A percentile compares a stretch with the other conserved stretches of the same genome.
Evolutionary conservation across 2,888 invertebrate species (phyloP).

Genomic region (Rotaria sp.): DNA sequence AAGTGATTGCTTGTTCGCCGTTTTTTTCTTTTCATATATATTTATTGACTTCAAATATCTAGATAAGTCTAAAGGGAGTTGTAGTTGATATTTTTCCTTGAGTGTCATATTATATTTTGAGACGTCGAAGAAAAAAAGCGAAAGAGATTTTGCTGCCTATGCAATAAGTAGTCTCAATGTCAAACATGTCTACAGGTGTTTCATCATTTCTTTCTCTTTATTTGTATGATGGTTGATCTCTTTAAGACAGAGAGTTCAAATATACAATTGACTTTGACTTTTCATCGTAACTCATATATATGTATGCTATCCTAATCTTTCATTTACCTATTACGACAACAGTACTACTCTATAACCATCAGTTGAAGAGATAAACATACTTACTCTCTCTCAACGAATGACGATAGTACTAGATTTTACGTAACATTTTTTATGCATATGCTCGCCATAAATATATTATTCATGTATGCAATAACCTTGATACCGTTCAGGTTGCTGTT

Average conservation of each 20-base stretch:
- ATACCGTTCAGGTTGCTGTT: neutral
- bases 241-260: neutral
- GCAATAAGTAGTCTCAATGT: neutral
- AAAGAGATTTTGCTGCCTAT: neutral
- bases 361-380: neutral
- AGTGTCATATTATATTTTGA: neutral
- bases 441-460: neutral
- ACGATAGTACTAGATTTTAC: neutral
- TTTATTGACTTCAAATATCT: neutral
- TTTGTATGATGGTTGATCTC: neutral
- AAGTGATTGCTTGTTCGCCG: neutral
- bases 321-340: neutral
- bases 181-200: conserved; percentile 10
- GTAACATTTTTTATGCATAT: neutral
- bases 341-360: neutral
- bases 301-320: neutral
- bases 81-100: neutral
- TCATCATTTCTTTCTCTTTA: neutral
- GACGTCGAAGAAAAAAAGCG: neutral
- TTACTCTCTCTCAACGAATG: neutral
- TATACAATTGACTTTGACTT: neutral
- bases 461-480: neutral
- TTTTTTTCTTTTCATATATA: neutral
- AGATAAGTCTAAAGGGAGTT: neutral
- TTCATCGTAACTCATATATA: neutral